Conservation (phyloP, 2,113 vertebrate species). For the Oreochromis tanganicae region DNA sequence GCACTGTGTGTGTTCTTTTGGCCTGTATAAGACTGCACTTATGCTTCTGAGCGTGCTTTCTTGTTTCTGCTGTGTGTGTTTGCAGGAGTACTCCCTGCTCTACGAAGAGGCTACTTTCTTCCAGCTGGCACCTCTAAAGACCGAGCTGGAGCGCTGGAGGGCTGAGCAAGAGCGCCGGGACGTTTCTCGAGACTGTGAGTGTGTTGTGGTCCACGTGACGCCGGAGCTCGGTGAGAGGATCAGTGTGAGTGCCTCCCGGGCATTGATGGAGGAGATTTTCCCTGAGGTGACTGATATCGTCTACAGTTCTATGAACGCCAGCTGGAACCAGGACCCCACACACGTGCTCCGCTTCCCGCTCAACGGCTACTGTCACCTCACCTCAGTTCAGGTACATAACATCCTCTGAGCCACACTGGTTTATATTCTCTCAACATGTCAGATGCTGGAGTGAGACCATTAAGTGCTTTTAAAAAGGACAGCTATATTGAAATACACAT, state of each 20-base stretch:
- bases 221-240: slow-evolving; percentile 89
- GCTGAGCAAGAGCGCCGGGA: slow-evolving; percentile 77
- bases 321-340: slow-evolving; percentile 74
- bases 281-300: slow-evolving; percentile 86
- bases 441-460: not conserved
- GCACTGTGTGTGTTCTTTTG: not conserved
- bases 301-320: slow-evolving; percentile 79
- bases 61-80: not conserved
- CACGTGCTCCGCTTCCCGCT: slow-evolving; percentile 88
- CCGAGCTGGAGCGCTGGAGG: slow-evolving; percentile 88
- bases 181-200: slow-evolving; percentile 81
- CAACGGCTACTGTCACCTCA: slow-evolving; percentile 84
- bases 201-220: slow-evolving; percentile 86
- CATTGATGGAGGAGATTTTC: slow-evolving; percentile 88
- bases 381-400: slow-evolving; percentile 51
- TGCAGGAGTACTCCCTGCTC: slow-evolving; percentile 89
- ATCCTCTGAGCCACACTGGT: not conserved
- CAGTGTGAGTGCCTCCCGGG: slow-evolving; percentile 82
- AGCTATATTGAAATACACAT: not conserved
- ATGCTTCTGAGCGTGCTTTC: not conserved
- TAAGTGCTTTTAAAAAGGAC: accelerated
- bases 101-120: slow-evolving; percentile 96
- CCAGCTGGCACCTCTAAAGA: slow-evolving; percentile 87
- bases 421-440: not conserved
- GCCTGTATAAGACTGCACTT: not conserved